These are phyloP conservation scores for Halichoeres trimaculatus DNA, from an alignment of 2,113 vertebrate species.

Conservation along the genomic window DNA sequence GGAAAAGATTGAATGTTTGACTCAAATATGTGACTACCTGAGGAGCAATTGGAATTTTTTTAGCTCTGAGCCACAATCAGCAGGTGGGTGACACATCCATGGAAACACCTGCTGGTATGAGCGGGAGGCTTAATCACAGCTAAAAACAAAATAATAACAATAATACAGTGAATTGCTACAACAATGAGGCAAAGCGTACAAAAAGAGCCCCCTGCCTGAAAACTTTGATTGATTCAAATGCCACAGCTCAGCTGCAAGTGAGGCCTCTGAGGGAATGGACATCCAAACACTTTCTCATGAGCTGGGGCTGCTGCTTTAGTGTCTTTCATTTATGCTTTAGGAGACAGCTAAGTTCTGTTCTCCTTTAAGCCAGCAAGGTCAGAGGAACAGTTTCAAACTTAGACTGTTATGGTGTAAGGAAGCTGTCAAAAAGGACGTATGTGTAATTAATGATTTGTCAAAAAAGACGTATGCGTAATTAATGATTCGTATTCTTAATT, in stretches of 20 bases:
- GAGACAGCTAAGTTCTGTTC: constrained; percentile 20
- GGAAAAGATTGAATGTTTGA: constrained; percentile 36
- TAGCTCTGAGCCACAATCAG: constrained; percentile 43
- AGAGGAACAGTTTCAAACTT: too few relatives aligned
- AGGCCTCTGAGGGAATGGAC: constrained; percentile 27
- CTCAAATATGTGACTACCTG: constrained; percentile 22
- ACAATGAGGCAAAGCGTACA: constrained; percentile 18
- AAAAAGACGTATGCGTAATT: too few relatives aligned
- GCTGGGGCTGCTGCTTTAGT: neutral
- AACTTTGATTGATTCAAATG: constrained; percentile 30
- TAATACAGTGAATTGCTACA: constrained; percentile 42
- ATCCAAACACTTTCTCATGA: constrained; percentile 13
- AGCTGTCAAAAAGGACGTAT: too few relatives aligned
- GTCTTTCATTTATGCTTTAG: constrained; percentile 1
- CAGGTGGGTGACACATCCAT: constrained; percentile 50
- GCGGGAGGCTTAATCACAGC: constrained; percentile 54
- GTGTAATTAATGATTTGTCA: too few relatives aligned
- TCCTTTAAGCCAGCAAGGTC: too few relatives aligned
- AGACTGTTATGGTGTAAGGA: too few relatives aligned
- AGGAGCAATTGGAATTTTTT: constrained; percentile 33
- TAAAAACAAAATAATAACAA: too few relatives aligned
- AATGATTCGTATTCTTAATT: too few relatives aligned
- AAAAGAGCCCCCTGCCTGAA: constrained; percentile 29
- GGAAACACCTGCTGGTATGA: constrained; percentile 52
- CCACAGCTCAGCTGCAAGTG: neutral